Evolutionary conservation across 2,888 invertebrate species (phyloP).

Genomic region (Proisotoma minuta): DNA sequence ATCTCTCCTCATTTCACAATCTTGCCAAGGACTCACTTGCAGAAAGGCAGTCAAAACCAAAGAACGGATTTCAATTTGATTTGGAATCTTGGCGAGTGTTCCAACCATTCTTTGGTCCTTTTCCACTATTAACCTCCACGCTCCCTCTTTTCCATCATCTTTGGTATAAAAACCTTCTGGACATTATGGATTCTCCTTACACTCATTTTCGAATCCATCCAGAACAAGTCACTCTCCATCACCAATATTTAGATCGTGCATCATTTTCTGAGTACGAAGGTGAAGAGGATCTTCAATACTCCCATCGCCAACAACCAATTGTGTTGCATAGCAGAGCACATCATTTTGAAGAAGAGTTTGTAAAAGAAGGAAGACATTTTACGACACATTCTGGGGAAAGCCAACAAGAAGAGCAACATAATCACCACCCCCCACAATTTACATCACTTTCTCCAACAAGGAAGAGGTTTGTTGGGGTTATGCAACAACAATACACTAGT

Average conservation of each 20-base stretch:
- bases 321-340: constrained; percentile 17
- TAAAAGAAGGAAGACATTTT: not conserved
- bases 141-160: not conserved
- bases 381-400: constrained; percentile 17
- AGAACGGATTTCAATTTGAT: constrained; percentile 10
- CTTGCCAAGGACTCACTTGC: constrained; percentile 8
- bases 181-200: constrained; percentile 29
- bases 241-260: constrained; percentile 4
- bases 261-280: constrained; percentile 23
- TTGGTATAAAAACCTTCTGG: constrained; percentile 21
- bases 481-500: constrained; percentile 25
- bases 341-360: constrained; percentile 15
- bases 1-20: constrained; percentile 10
- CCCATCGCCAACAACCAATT: not conserved
- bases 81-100: not conserved
- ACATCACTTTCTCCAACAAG: constrained; percentile 16
- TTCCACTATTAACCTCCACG: constrained; percentile 4
- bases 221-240: constrained; percentile 17
- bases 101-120: constrained; percentile 6
- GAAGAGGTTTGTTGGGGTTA: constrained; percentile 13
- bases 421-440: constrained; percentile 21
- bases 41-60: constrained; percentile 13
- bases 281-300: not conserved
- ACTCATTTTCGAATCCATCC: constrained; percentile 32
- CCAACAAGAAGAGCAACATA: constrained; percentile 11